Conservation (phyloP, 2,888 invertebrate genomes). For the Temnothorax ravouxi region DNA sequence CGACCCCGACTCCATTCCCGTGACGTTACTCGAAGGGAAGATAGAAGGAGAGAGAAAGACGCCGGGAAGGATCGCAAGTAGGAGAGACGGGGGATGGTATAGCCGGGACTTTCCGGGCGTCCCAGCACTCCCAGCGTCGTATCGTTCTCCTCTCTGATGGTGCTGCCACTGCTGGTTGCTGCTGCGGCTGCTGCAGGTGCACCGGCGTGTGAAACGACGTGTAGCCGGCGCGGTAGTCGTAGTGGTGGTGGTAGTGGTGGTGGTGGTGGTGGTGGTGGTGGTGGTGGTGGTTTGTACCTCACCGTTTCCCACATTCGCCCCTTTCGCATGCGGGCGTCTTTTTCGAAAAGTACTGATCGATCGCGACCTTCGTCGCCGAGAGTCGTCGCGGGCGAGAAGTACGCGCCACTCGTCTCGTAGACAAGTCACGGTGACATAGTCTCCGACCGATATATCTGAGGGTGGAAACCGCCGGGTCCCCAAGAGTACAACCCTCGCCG, state of each 20-base stretch:
- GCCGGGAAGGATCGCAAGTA: conserved; percentile 21
- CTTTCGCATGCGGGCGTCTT: conserved; percentile 22
- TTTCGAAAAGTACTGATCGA: conserved; percentile 66
- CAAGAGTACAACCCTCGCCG: conserved; percentile 22
- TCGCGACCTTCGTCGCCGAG: conserved; percentile 71
- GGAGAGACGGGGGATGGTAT: conserved; percentile 52
- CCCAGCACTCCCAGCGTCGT: conserved; percentile 70
- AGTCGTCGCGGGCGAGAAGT: conserved; percentile 57
- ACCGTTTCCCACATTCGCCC: conserved; percentile 48
- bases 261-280: conserved; percentile 26
- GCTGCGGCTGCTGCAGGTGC: conserved; percentile 42
- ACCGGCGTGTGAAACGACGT: conserved; percentile 61
- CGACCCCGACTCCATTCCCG: conserved; percentile 84
- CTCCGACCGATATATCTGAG: conserved; percentile 36
- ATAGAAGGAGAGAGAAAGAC: conserved; percentile 50
- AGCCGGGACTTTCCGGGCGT: conserved; percentile 70
- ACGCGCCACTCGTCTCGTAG: conserved; percentile 46
- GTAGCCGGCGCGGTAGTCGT: conserved; percentile 51
- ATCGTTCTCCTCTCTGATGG: conserved; percentile 58
- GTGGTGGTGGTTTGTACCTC: conserved; percentile 49
- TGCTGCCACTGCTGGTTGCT: conserved; percentile 45
- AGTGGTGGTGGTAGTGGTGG: conserved; percentile 15
- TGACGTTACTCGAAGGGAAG: conserved; percentile 81
- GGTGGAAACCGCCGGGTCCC: conserved; percentile 23
- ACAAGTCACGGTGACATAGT: conserved; percentile 41